These are phyloP conservation scores for Trachelus troglodyta DNA, from an alignment of 2,888 invertebrate species.

Conservation along the genomic window DNA sequence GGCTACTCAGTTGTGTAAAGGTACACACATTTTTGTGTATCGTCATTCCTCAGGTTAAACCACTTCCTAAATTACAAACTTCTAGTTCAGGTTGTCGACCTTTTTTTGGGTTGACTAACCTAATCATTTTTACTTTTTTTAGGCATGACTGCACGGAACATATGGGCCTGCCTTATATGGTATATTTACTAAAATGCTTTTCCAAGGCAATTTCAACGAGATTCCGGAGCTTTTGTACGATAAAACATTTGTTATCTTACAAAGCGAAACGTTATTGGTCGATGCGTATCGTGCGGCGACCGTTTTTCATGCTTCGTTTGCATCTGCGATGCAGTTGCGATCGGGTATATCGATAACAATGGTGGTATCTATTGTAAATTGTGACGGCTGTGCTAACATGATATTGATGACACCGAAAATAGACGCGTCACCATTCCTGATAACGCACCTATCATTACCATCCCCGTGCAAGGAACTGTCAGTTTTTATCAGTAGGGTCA, in stretches of 20 bases:
- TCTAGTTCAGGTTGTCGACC: background rate
- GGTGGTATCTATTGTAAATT: background rate
- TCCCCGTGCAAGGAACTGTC: background rate
- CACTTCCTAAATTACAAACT: background rate
- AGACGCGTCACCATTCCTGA: background rate
- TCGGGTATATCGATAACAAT: background rate
- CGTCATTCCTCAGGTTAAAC: background rate
- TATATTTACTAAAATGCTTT: background rate
- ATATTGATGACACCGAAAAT: background rate
- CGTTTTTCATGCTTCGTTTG: background rate
- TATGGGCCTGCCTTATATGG: background rate
- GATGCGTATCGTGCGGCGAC: background rate
- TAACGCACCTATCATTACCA: too few species aligned
- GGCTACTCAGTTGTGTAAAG: background rate
- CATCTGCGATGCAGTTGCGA: background rate
- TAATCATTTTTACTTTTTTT: background rate
- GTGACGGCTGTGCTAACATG: background rate
- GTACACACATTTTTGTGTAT: background rate
- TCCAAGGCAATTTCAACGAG: background rate
- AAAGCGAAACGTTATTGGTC: background rate
- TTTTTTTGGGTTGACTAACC: background rate
- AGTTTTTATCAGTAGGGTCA: background rate
- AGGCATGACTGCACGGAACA: background rate
- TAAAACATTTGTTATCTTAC: background rate
- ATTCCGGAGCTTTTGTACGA: background rate